Evolutionary conservation across 2,888 invertebrate genomes (phyloP).

Genomic region (Cephus sareptanus): DNA sequence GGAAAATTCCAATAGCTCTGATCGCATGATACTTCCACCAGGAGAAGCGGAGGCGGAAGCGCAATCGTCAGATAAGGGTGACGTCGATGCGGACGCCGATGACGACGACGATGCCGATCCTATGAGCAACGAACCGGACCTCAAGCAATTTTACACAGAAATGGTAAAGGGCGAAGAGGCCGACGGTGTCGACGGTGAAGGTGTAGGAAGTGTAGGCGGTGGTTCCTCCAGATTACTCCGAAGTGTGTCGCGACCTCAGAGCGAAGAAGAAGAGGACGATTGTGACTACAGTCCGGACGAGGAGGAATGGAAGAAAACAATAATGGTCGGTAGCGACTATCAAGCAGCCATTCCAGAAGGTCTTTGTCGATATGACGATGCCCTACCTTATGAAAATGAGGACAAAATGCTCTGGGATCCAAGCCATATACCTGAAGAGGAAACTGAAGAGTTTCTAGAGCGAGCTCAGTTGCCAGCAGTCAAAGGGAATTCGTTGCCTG

Average conservation of each 20-base stretch:
- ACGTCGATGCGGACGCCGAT: slow-evolving; percentile 56
- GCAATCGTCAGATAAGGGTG: slow-evolving; percentile 47
- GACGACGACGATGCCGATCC: slow-evolving; percentile 63
- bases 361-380: slow-evolving; percentile 91
- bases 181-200: slow-evolving; percentile 21
- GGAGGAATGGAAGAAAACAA: slow-evolving; percentile 92
- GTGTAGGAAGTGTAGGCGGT: slow-evolving; percentile 42
- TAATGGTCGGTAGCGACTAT: slow-evolving; percentile 94
- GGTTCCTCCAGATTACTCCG: slow-evolving; percentile 60
- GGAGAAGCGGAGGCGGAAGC: slow-evolving; percentile 36
- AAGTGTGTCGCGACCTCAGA: slow-evolving; percentile 78
- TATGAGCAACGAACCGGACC: slow-evolving; percentile 49
- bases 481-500: slow-evolving; percentile 71
- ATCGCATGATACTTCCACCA: slow-evolving; percentile 55
- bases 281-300: slow-evolving; percentile 86
- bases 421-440: slow-evolving; percentile 75
- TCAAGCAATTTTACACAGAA: slow-evolving; percentile 62
- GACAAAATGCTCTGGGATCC: slow-evolving; percentile 96
- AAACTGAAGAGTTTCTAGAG: slow-evolving; percentile 84
- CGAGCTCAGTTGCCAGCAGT: slow-evolving; percentile 66
- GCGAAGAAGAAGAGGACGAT: slow-evolving; percentile 85
- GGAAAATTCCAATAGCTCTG: slow-evolving; percentile 60
- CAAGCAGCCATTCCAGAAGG: slow-evolving; percentile 96
- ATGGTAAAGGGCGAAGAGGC: slow-evolving; percentile 49
- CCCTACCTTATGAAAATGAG: slow-evolving; percentile 94